Percentiles rank a stretch among this genome's conserved stretches.
Evolutionary conservation across 2,113 vertebrate species (phyloP).

Genomic region (Pteronura brasiliensis): DNA sequence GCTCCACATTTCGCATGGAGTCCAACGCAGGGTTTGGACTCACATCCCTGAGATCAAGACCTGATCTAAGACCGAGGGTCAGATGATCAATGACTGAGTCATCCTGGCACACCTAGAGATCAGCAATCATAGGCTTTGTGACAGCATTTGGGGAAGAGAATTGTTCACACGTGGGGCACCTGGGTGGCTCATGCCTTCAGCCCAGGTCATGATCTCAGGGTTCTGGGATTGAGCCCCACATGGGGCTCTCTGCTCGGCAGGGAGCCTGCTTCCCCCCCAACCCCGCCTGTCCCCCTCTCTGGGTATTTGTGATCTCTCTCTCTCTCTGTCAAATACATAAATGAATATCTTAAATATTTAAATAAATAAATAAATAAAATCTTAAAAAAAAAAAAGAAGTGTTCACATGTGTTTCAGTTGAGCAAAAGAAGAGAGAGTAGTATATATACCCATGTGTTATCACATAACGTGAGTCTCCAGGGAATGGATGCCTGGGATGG

Average conservation of each 20-base stretch:
- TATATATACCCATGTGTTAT: neutral
- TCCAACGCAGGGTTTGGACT: neutral
- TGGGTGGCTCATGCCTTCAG: no score
- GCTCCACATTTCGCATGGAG: neutral
- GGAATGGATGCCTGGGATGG: neutral
- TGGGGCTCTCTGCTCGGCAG: no score
- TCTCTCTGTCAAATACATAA: no score
- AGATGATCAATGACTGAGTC: neutral
- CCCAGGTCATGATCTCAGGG: no score
- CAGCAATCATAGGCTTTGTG: conserved; percentile 34
- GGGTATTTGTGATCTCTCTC: no score
- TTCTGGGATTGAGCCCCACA: no score
- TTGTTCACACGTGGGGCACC: neutral
- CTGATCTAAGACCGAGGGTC: neutral
- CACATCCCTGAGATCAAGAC: neutral
- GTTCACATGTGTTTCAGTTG: neutral
- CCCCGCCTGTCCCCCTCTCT: no score
- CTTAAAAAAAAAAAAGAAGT: neutral
- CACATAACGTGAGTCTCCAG: neutral
- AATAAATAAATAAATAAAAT: no score
- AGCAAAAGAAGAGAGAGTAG: neutral
- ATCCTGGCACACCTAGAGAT: neutral
- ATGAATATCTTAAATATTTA: no score
- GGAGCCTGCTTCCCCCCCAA: no score
- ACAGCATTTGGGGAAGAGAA: neutral